Base-by-base conservation (phyloP, 2,113 vertebrate species). In the Chloropsis hardwickii region DNA sequence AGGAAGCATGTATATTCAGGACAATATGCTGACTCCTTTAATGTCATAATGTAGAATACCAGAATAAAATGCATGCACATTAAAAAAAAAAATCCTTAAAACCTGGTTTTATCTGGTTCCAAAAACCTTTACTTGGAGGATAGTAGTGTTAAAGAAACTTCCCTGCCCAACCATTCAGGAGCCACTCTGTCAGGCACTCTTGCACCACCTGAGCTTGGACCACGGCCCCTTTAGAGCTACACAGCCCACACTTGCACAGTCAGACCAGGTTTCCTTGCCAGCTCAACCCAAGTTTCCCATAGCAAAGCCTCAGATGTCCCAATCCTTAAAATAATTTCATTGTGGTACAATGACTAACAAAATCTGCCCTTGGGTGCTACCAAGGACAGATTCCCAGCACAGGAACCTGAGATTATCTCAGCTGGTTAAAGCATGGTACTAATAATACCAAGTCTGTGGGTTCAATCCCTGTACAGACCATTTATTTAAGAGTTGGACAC, bases 331-430 rank as follows among this genome's bases (percentile, higher is more conserved):
- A 60, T 45, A 51, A 66, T 51, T 81, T 39, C 4, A 39, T 33
- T 27, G 6, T 17, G 8, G 15, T 51, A 12, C 77, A 37, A 33
- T 13, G 40, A 81, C 22, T 51, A 37, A 28, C 8, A 27, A 50
- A 65, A 37, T 22, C n/a, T n/a, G n/a, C n/a, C n/a, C n/a, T n/a
- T n/a, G 39, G 3, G 8, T n/a, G 8, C 44, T 66, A 20, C 18
- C 1, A 1, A 22, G 31, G 6, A 57, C 31, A 27, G 27, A 44
- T 13, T 6, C 37, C 5, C 10, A 73, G 28, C 2, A 58, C 2
- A 1, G 19, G 37, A 73, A 57, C 10, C 11, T 35, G 61, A 48
- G 12, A 35, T 50, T 11, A 35, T 21, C 25, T 35, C 35, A 42
- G 15, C 16, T 42, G 9, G 4, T 50, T 22, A n/a, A 35, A 66